These are phyloP conservation scores for Polyommatus icarus DNA, from an alignment of 2,888 invertebrate species.

Conservation along the genomic window DNA sequence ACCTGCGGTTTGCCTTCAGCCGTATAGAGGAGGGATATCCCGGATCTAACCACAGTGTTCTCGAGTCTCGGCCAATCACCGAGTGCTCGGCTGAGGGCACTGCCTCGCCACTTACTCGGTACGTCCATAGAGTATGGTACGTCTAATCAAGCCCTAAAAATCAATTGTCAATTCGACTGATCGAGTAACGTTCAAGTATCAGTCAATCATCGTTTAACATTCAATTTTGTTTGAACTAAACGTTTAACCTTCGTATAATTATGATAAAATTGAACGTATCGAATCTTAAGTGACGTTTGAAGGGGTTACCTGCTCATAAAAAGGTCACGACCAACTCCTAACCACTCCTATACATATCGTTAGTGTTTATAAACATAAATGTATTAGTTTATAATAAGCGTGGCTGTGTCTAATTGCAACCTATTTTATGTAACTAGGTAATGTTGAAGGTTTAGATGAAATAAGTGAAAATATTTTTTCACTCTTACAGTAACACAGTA, in stretches of 20 bases:
- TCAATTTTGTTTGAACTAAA: slow-evolving; percentile 1
- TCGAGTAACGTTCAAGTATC: neutral
- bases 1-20: too few relatives aligned
- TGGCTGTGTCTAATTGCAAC: neutral
- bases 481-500: too few relatives aligned
- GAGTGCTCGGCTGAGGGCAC: too few relatives aligned
- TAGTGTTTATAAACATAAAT: neutral
- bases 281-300: slow-evolving; percentile 19
- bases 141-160: too few relatives aligned
- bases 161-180: too few relatives aligned
- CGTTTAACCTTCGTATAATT: slow-evolving; percentile 24
- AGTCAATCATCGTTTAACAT: slow-evolving; percentile 9
- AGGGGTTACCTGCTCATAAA: slow-evolving; percentile 27
- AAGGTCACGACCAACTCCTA: slow-evolving; percentile 12
- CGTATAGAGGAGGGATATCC: too few relatives aligned
- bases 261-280: slow-evolving; percentile 28
- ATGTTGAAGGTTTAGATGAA: neutral
- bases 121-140: too few relatives aligned
- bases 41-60: too few relatives aligned
- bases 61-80: too few relatives aligned
- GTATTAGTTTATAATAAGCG: slow-evolving; percentile 10
- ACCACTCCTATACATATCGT: slow-evolving; percentile 23
- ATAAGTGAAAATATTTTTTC: neutral
- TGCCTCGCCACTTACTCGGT: too few relatives aligned
- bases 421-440: neutral